Evolutionary conservation across 2,113 vertebrate genomes (phyloP), one percentile per base, ranked within the genome.

Genomic region (Psittacus erithacus): DNA sequence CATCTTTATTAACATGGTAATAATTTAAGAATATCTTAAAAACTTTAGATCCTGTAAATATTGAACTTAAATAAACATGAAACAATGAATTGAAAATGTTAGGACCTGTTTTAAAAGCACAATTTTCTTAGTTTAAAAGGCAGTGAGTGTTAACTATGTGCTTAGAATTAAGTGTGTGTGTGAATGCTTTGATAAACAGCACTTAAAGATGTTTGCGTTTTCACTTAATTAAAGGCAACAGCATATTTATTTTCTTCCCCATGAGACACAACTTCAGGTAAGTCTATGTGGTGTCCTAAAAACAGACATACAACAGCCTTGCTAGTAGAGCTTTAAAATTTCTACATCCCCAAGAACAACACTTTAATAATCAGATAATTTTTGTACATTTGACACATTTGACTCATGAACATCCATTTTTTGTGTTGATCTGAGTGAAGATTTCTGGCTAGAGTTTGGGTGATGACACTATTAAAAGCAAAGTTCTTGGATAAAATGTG

Each of bases 201-300:
- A 94, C 77, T 95, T 88, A 86, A 95, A 96, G 65, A 81, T 73
- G 28, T 41, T 77, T 91, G 85, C 57, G 74, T 92, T 35, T 93
- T 86, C 52, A 38, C 55, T 92, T 92, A 69, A 68, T 68, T 53
- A 77, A 83, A 81, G 80, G 95, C 92, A 95, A 94, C 41, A 92
- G 74, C 50, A 28, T 83, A 93, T 89, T 95, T 97, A 16, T 84
- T 74, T 82, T 71, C 55, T 46, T 83, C 39, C 80, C 70, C 78
- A 39, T 23, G 60, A 96, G 95, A 89, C 62, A 63, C 41, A 53
- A 77, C 57, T 80, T 25, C 43, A 70, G 49, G 20, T 33, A 74
- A 71, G 22, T 60, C 20, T 57, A 52, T 4, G 6, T 31, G 39
- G 29, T 62, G 35, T 95, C 76, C 82, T 82, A 87, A 95, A 93